phyloP scores from a whole-genome alignment of 2,888 invertebrate genomes.

The Atethmia centrago region DNA sequence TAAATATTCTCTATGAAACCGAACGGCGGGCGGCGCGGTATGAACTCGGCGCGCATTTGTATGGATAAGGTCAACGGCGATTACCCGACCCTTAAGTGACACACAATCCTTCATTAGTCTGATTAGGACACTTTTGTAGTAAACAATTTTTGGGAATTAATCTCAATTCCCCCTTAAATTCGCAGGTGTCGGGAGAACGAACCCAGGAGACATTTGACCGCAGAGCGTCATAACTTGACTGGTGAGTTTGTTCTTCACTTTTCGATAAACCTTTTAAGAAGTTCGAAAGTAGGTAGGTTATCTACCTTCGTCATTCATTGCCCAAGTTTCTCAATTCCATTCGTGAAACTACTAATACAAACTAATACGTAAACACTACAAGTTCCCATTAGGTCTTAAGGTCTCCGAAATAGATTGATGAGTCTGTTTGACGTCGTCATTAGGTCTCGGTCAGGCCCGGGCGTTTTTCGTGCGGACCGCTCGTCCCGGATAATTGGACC shows the following conservation, averaged over 20 bases:
- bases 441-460: constrained; percentile 80
- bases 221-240: not conserved
- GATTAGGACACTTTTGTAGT: not conserved
- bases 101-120: not conserved
- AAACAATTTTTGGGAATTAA: not conserved
- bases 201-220: not conserved
- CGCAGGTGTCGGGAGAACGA: not conserved
- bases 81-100: too few relatives aligned
- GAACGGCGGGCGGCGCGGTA: too few relatives aligned
- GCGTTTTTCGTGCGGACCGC: constrained; percentile 80
- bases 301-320: not conserved
- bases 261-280: not conserved
- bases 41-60: too few relatives aligned
- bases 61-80: too few relatives aligned
- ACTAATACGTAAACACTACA: constrained; percentile 47
- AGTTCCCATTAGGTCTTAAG: constrained; percentile 68
- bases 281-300: not conserved
- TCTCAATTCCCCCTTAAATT: not conserved
- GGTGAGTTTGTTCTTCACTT: not conserved
- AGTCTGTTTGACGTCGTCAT: constrained; percentile 87
- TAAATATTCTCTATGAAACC: too few relatives aligned
- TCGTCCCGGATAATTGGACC: constrained; percentile 85
- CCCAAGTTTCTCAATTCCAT: not conserved
- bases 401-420: constrained; percentile 85
- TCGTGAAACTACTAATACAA: constrained; percentile 8